Percentiles rank a stretch among this genome's conserved stretches.
Conservation (phyloP, 1,140 invertebrate species). For the Nixonia krombeini region DNA sequence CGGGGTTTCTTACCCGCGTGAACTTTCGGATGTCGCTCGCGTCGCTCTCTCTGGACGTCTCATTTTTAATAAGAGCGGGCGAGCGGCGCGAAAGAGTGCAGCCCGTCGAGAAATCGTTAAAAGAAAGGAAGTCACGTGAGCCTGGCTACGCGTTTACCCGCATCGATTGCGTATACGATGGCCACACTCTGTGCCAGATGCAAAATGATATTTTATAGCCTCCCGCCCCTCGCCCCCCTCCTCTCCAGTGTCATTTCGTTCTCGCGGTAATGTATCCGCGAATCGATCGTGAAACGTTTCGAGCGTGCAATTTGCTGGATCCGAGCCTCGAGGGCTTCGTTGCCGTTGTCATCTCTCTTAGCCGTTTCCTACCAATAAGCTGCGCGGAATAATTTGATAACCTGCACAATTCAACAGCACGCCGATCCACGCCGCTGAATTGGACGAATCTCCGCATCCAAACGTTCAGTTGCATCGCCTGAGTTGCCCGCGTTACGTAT, state of each 20-base stretch:
- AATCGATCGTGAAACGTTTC: conserved; percentile 21
- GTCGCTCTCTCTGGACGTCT: no score
- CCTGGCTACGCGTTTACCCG: no score
- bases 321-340: conserved; percentile 12
- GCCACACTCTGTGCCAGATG: no score
- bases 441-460: conserved; percentile 19
- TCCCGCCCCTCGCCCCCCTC: no score
- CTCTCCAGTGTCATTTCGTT: conserved; percentile 16
- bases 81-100: no score
- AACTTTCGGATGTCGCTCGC: no score
- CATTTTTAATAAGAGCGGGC: no score
- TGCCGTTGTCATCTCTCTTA: conserved; percentile 20
- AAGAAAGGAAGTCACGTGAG: no score
- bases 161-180: no score
- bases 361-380: conserved; percentile 27
- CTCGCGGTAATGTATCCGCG: conserved; percentile 10
- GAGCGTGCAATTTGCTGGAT: not conserved
- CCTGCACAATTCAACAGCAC: conserved; percentile 16
- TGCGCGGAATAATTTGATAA: conserved; percentile 31
- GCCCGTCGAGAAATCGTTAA: no score
- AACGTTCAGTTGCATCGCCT: not conserved
- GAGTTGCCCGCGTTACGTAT: no score
- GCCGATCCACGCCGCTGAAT: conserved; percentile 11
- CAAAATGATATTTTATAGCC: not conserved
- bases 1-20: no score